Evolutionary conservation across 2,113 vertebrate genomes (phyloP), one percentile per base, ranked within the genome.

Genomic region (Burhinus oedicnemus): DNA sequence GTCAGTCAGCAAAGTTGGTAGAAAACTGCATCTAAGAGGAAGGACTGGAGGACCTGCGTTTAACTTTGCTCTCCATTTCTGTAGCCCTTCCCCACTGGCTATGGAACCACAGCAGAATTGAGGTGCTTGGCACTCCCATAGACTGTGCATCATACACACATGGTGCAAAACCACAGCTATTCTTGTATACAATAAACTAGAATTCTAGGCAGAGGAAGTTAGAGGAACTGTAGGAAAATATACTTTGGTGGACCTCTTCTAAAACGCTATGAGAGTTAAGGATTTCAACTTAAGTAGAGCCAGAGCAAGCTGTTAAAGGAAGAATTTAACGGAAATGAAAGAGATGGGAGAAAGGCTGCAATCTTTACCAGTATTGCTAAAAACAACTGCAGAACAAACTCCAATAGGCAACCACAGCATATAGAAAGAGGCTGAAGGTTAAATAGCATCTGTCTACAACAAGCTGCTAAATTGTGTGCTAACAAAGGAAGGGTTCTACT

Each of bases 51-150:
- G 30, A 75, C 27, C 6, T 76, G 36, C 52, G 14, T 62, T 61
- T 47, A 29, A 12, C 26, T 71, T 75, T 44, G 10, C 23, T 83
- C 21, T 75, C 16, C 12, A 2, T 47, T 57, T 62, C 52, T 72
- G 13, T 62, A 38, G 26, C 13, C 27, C 23, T 72, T 87, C 25
- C 26, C 20, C 7, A 1, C 30, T 42, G 20, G 16, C 22, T 66
- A 2, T 38, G 29, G n/a, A 75, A 34, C 6, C 8, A 8, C 34
- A 64, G 60, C 60, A 83, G 60, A 44, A 29, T 5, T 0, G 0
- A 54, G 57, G 54, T 72, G 47, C 36, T 78, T 4, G 8, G 34
- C 22, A 7, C 16, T 72, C 49, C 44, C 14, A 1, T 11, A 18
- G 36, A 11, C 57, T 38, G 18, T 40, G 32, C 25, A 4, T 19